phyloP scores from a whole-genome alignment of 30 jellyfish, hydroid and myxozoan species.

The Hydractinia echinata region DNA sequence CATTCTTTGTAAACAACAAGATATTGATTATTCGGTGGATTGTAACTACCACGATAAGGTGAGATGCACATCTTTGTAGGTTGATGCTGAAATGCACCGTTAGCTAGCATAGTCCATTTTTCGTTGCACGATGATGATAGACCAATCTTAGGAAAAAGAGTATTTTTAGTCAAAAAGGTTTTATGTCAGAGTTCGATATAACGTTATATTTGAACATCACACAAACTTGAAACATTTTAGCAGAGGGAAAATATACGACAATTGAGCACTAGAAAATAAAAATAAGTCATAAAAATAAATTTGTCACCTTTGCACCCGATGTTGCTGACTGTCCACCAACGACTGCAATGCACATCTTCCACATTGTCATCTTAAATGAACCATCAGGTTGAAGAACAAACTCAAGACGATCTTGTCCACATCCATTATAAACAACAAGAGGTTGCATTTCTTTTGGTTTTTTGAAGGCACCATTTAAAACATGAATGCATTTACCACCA shows the following conservation, averaged over 20 bases:
- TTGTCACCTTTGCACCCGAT: constrained; percentile 56
- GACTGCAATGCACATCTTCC: constrained; percentile 70
- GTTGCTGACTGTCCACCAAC: constrained; percentile 65
- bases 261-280: no score
- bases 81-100: constrained; percentile 70
- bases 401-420: constrained; percentile 88
- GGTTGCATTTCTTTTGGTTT: constrained; percentile 80
- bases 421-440: constrained; percentile 74
- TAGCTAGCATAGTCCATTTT: constrained; percentile 59
- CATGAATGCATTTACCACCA: constrained; percentile 81
- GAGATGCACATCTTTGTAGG: constrained; percentile 69
- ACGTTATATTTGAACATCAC: no score
- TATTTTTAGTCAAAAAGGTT: no score
- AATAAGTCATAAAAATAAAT: no score
- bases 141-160: constrained; percentile 48
- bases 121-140: constrained; percentile 67
- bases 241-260: no score
- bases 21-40: constrained; percentile 65
- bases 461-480: constrained; percentile 73
- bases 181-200: no score
- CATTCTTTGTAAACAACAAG: constrained; percentile 63
- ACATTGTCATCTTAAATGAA: constrained; percentile 46
- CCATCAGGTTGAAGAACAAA: constrained; percentile 58
- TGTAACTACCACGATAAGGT: constrained; percentile 47
- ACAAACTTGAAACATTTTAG: no score